Percentiles rank a stretch among this genome's conserved stretches.
Evolutionary conservation across 1,140 invertebrate genomes (phyloP).

Genomic region (Diachasma alloeum): DNA sequence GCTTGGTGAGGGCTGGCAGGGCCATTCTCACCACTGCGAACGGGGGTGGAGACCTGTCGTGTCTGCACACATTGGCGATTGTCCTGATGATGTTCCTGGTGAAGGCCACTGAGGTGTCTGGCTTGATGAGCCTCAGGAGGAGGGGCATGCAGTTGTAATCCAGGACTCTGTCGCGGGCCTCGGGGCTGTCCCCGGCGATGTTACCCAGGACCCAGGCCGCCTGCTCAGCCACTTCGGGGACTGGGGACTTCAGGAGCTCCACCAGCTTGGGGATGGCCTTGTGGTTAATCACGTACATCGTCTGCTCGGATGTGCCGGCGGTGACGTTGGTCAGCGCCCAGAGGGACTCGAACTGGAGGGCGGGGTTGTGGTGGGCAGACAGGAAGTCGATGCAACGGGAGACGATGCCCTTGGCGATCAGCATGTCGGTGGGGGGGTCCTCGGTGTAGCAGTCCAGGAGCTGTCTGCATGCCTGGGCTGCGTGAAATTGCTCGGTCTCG

Average conservation of each 20-base stretch:
- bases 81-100: conserved; percentile 82
- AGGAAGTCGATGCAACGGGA: conserved; percentile 85
- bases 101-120: conserved; percentile 65
- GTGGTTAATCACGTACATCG: conserved; percentile 82
- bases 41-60: conserved; percentile 87
- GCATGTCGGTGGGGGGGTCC: conserved; percentile 92
- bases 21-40: conserved; percentile 80
- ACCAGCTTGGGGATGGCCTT: conserved; percentile 90
- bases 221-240: conserved; percentile 89
- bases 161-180: conserved; percentile 80
- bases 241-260: conserved; percentile 76
- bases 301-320: conserved; percentile 91
- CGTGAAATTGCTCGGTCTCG: conserved; percentile 69
- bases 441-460: conserved; percentile 85
- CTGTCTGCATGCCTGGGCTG: conserved; percentile 84
- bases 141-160: conserved; percentile 70
- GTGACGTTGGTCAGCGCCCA: conserved; percentile 99
- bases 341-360: conserved; percentile 95
- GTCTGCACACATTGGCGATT: conserved; percentile 90
- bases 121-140: conserved; percentile 73
- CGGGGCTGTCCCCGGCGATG: conserved; percentile 90
- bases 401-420: conserved; percentile 88
- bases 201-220: conserved; percentile 98
- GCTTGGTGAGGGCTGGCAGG: conserved; percentile 81
- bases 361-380: conserved; percentile 73